These are phyloP conservation scores for Gymnopithys bicolor DNA, from an alignment of 2,797 vertebrate species.

Conservation along the genomic window DNA sequence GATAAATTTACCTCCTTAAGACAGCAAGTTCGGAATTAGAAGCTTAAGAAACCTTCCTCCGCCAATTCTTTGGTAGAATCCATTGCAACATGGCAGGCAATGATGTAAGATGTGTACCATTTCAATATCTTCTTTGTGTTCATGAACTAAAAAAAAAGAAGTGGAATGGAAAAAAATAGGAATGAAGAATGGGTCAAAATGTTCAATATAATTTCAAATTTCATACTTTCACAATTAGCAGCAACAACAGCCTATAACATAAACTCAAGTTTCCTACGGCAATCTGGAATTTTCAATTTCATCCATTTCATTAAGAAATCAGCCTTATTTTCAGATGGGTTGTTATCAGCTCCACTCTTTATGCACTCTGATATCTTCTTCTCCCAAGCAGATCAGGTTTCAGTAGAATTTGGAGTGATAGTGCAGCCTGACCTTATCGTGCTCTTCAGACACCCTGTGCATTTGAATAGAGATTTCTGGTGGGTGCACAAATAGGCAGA, in stretches of 20 bases:
- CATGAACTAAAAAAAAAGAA: background rate
- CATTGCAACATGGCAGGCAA: background rate
- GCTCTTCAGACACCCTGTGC: background rate
- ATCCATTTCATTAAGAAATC: background rate
- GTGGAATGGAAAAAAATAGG: background rate
- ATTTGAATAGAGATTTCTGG: slow-evolving; percentile 9
- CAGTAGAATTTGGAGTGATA: slow-evolving; percentile 3
- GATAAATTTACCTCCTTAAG: background rate
- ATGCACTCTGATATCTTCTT: background rate
- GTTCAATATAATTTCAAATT: background rate
- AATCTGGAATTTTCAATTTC: background rate
- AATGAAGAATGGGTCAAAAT: background rate
- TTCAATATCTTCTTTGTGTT: background rate
- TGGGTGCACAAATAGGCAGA: background rate
- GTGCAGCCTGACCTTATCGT: background rate
- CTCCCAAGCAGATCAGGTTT: slow-evolving; percentile 10
- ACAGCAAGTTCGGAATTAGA: background rate
- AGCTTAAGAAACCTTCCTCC: background rate
- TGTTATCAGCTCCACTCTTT: slow-evolving; percentile 12
- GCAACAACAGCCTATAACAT: background rate
- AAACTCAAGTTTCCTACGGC: background rate
- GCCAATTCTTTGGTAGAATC: background rate
- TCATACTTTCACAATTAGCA: background rate
- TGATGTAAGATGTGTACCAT: background rate
- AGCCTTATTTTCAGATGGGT: background rate